Evolutionary conservation across 2,888 invertebrate genomes (phyloP), one percentile per base, ranked within the genome.

Genomic region (Oxytorus armatus): DNA sequence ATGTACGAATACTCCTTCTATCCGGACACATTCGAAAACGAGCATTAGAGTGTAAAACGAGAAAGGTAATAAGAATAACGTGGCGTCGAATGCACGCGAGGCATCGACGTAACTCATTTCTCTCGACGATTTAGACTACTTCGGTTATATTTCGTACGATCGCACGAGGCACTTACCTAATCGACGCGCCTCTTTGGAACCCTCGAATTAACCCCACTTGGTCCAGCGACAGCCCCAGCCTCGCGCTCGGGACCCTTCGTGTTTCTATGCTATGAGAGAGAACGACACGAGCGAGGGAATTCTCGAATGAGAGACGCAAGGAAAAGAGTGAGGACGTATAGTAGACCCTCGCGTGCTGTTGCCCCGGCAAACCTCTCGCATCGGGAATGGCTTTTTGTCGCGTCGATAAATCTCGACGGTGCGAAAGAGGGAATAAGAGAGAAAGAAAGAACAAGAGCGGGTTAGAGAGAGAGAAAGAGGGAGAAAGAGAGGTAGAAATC

Each of bases 201-300:
- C 75, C 72, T 72, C 59, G 72, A 79, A 79, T 75, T 79, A 75
- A 79, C 79, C 69, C 79, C 75, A 75, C 65, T 75, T 70, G 75
- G 53, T 70, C 51, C 51, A 18, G 23, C 47, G 36, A 42, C 74
- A 33, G 47, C 65, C 10, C 21, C 49, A 49, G 66, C 75, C 47
- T n/a, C 36, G 39, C 18, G 21, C 44, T 53, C 21, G 39, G 57
- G 69, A 74, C 74, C 74, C 63, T 75, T 69, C 42, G 8, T 29
- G 68, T 63, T 14, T 29, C 68, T 8, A n/a, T 61, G 36, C 36
- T 33, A 21, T 4, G 49, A 36, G 57, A 65, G 61, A 44, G 63
- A 55, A 8, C 18, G 11, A 23, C 11, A 21, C 5, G 14, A 53
- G 21, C 4, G 44, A 1, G 33, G 8, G 10, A 10, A 42, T n/a